These are phyloP conservation scores for Sphaeramia orbicularis DNA, from an alignment of 2,797 vertebrate genomes.

Conservation along the genomic window DNA sequence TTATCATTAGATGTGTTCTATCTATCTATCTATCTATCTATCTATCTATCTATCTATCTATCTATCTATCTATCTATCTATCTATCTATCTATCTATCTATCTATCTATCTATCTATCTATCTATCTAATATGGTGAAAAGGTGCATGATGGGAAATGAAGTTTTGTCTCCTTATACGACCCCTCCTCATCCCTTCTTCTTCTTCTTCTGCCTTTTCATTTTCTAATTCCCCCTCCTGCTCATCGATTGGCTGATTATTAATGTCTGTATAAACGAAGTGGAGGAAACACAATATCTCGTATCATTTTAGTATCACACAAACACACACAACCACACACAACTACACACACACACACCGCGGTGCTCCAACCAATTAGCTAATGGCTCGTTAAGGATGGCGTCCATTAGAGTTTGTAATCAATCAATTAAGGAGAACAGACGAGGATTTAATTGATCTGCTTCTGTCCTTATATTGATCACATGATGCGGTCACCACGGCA, in stretches of 20 bases:
- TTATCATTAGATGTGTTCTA: too few relatives aligned
- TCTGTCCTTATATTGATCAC: constrained; percentile 42
- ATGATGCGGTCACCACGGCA: constrained; percentile 45
- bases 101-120: too few relatives aligned
- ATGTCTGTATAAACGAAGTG: constrained; percentile 25
- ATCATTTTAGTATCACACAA: constrained; percentile 18
- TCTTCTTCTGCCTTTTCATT: not conserved
- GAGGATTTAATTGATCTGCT: constrained; percentile 64
- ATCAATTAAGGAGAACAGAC: constrained; percentile 65
- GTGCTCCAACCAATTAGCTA: constrained; percentile 67
- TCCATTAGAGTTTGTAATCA: constrained; percentile 66
- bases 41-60: too few relatives aligned
- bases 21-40: too few relatives aligned
- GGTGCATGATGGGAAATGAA: constrained; percentile 40
- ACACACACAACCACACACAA: too few relatives aligned
- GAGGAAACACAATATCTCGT: constrained; percentile 10
- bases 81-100: too few relatives aligned
- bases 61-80: too few relatives aligned
- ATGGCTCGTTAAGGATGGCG: constrained; percentile 61
- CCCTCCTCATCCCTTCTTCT: not conserved
- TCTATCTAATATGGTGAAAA: not conserved
- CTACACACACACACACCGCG: constrained; percentile 8
- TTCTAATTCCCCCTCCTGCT: constrained; percentile 11
- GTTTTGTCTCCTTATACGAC: too few relatives aligned
- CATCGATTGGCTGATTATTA: constrained; percentile 33